Evolutionary conservation across 2,113 vertebrate genomes (phyloP).

Genomic region (Entosphenus tridentatus): DNA sequence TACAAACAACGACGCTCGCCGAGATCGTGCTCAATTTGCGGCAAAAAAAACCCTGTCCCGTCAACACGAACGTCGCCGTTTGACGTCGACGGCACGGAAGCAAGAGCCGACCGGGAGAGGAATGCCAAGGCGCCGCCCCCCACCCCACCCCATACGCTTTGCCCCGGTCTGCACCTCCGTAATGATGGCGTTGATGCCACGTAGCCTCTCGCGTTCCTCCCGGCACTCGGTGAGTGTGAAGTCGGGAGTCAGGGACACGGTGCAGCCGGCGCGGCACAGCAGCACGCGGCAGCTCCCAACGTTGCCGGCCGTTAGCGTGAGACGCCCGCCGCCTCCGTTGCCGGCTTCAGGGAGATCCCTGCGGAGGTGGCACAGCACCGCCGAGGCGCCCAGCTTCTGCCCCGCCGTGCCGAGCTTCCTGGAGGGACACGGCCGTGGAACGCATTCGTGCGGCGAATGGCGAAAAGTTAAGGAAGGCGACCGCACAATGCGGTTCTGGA

Average conservation of each 20-base stretch:
- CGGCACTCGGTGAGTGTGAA: conserved; percentile 60
- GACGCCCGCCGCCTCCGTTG: conserved; percentile 21
- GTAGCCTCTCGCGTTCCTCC: conserved; percentile 61
- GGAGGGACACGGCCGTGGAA: conserved; percentile 10
- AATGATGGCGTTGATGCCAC: conserved; percentile 72
- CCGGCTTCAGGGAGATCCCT: conserved; percentile 40
- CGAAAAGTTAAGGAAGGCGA: neutral
- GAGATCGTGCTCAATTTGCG: too few relatives aligned
- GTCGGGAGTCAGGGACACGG: conserved; percentile 50
- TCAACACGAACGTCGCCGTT: too few relatives aligned
- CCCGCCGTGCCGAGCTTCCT: conserved; percentile 87
- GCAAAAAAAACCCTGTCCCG: too few relatives aligned
- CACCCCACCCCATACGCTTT: too few relatives aligned
- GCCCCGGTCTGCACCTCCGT: conserved; percentile 43
- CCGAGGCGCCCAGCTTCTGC: conserved; percentile 78
- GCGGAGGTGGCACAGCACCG: conserved; percentile 66
- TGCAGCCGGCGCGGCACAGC: conserved; percentile 49
- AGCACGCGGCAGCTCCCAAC: conserved; percentile 74
- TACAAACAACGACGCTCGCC: too few relatives aligned
- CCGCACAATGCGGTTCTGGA: neutral
- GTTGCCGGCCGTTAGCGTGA: conserved; percentile 63
- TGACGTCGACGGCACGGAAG: too few relatives aligned
- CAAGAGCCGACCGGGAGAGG: too few relatives aligned
- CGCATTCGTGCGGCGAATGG: too few relatives aligned
- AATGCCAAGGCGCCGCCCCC: too few relatives aligned